A percentile compares a stretch with the other conserved stretches of the same genome.
Conservation (phyloP, 2,113 vertebrate species). For the Zonotrichia leucophrys region DNA sequence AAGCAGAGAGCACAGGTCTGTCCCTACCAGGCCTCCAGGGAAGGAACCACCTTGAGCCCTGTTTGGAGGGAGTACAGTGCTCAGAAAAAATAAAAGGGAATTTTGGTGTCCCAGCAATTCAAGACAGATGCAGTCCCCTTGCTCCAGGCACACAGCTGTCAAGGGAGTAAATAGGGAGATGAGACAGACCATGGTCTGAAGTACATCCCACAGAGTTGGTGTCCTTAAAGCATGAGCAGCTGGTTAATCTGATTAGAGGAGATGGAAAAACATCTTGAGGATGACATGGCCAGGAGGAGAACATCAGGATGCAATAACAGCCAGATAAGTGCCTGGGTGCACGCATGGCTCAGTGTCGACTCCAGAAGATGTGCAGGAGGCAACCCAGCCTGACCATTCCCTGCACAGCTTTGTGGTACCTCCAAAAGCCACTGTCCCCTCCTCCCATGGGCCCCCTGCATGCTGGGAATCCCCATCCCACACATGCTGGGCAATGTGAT, state of each 20-base stretch:
- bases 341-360: accelerated
- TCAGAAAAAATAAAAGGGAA: background rate
- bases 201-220: background rate
- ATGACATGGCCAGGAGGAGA: background rate
- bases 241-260: conserved; percentile 48
- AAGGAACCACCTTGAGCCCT: background rate
- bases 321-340: background rate
- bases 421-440: background rate
- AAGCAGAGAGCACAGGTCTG: background rate
- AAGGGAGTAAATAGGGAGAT: background rate
- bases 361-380: background rate
- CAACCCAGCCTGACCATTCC: background rate
- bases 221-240: conserved; percentile 3
- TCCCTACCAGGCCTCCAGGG: background rate
- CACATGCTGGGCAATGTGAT: background rate
- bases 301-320: background rate
- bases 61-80: background rate
- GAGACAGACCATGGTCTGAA: background rate
- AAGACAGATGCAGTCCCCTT: background rate
- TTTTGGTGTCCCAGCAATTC: background rate
- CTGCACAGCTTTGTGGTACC: background rate
- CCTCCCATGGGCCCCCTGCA: accelerated
- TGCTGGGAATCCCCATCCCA: background rate
- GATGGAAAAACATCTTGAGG: conserved; percentile 30
- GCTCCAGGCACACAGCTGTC: background rate